Base-by-base conservation (phyloP, 2,797 vertebrate species). In the Esox masquinongy region DNA sequence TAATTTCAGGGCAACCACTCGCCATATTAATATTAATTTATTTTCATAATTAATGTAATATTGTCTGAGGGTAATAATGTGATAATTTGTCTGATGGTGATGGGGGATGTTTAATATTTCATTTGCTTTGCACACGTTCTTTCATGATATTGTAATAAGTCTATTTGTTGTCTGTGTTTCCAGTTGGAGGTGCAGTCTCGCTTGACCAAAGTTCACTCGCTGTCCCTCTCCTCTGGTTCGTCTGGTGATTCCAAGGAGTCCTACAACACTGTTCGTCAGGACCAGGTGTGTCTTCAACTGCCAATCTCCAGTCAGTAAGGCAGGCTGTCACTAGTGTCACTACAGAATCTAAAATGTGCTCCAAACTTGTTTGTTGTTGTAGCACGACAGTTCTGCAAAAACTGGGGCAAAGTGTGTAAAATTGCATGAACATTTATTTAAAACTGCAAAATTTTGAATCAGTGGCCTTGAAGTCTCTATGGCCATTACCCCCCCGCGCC, bases 201-300 rank as follows among this genome's bases (percentile, higher is more conserved):
- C 87, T 90, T 94, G 77, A 95, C 91, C 83, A 95, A 96, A 88
- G 95, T 97, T 88, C 97, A 97, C 83, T 96, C 96, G 0, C 87
- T 96, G 70, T 97, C 97, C 11, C 75, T 95, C 79, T 97, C 96
- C 81, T 96, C 96, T 0, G 96, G 97, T 73, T 96, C 96, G 77
- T 92, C 96, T 0, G 94, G 95, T 2, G 95, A 95, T 74, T 96
- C 96, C 74, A 96, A 96, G 2, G 95, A 95, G 77, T 96, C 96
- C 74, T 96, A 95, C 43, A 94, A 94, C 83, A 97, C 96, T 47
- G 94, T 97, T 73, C 92, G 86, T 50, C 91, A 92, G 0, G 94
- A 96, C 39, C 95, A 96, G 95, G 96, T 97, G 72, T 87, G 91
- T 78, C 24, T 39, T 26, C 2, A 24, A 24, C n/a, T 4, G 11